Evolutionary conservation across 2,797 vertebrate genomes (phyloP).

Genomic region (Muscicapa comitata): DNA sequence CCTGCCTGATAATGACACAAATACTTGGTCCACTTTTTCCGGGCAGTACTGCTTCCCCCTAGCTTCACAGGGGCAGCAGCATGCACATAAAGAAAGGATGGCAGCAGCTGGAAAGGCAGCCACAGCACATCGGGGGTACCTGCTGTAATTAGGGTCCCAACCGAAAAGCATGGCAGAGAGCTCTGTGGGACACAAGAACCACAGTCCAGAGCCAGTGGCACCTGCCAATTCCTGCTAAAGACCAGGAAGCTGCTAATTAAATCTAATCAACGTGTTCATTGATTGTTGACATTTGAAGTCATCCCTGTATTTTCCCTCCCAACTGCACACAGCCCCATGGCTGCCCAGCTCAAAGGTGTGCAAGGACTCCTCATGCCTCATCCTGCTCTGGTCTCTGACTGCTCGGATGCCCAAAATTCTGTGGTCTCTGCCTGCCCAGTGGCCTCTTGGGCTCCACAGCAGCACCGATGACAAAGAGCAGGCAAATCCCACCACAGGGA

Average conservation of each 20-base stretch:
- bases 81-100: neutral
- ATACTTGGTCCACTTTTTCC: neutral
- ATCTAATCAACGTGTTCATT: neutral
- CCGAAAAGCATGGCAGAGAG: fast-evolving
- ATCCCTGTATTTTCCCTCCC: neutral
- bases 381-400: neutral
- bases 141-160: neutral
- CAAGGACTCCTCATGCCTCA: neutral
- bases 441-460: neutral
- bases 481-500: neutral
- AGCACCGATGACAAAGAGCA: neutral
- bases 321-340: neutral
- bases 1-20: neutral
- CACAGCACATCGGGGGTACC: fast-evolving
- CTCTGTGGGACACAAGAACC: neutral
- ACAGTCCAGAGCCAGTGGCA: fast-evolving
- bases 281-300: fast-evolving
- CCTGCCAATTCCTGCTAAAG: neutral
- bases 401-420: neutral
- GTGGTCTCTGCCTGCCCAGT: neutral
- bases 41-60: neutral
- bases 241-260: neutral
- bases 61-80: neutral
- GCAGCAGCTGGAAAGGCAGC: neutral
- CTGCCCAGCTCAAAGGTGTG: neutral